Base-by-base conservation (phyloP, 92 coral and sea anemone genomes). In the Phenganax subtilis region DNA sequence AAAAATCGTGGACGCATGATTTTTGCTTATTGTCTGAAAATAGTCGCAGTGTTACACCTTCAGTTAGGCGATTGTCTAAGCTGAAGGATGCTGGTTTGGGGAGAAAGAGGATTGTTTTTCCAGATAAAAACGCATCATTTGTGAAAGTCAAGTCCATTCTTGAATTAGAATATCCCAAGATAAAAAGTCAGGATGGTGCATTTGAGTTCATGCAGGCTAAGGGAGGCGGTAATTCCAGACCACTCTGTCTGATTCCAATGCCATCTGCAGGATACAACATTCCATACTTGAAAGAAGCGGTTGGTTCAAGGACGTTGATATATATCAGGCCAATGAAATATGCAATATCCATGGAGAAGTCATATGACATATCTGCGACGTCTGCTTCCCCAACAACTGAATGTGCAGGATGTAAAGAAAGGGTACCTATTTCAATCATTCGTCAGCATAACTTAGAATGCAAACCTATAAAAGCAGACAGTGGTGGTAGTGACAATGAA, bases 281-380 rank as follows among this genome's bases (percentile, higher is more conserved):
- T 62, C 81, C 86, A 59, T 73, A 57, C 72, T 30, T 84, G 75
- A 84, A 63, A 54, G 87, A 84, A 63, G 37, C 67, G 55, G 76
- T 84, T 57, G 83, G 83, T 62, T 14, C 65, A 28, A 77, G 73
- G 69, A 84, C 83, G 14, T 64, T 84, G 71, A 76, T 84, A 8
- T 84, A 84, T 55, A 84, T 84, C 57, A 55, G 87, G 17, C 87
- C 87, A 64, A 84, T 84, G 51, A 76, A 84, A 76, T 31, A 65
- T 65, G 3, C 65, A 27, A 14, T 82, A 15, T 82, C 85, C 60
- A 64, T 44, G 68, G 78, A 65, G 37, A 84, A 84, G 60, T 25
- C 57, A 17, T 37, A 37, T 37, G 57, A 51, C 27, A 37, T 28
- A 75, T 20, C 31, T 55, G 55, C 80, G 56, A 76, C 77, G 25